phyloP scores from a whole-genome alignment of 2,888 invertebrate genomes.

The Phrixothrix hirtus region DNA sequence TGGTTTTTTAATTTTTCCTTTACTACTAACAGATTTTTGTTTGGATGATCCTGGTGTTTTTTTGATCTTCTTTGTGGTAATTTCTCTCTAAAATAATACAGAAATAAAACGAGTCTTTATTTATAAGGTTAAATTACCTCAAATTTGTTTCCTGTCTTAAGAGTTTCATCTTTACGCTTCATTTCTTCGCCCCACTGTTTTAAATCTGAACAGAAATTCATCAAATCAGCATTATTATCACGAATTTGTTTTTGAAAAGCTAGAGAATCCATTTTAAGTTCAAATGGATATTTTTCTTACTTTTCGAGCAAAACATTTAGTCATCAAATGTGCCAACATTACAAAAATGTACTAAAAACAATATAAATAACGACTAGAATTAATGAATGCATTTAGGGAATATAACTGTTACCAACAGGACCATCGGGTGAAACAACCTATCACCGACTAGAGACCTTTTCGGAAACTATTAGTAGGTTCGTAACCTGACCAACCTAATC shows the following conservation, averaged over 20 bases:
- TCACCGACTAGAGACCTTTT: too few species aligned
- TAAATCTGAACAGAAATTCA: conserved; percentile 71
- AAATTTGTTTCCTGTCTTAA: conserved; percentile 52
- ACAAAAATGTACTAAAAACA: not conserved
- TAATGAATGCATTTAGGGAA: too few species aligned
- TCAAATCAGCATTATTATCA: conserved; percentile 72
- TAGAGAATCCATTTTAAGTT: conserved; percentile 65
- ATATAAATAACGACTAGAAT: too few species aligned
- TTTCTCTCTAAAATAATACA: too few species aligned
- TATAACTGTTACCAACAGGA: not conserved
- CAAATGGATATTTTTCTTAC: too few species aligned
- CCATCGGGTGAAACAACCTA: too few species aligned
- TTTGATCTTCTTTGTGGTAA: too few species aligned
- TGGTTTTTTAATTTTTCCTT: conserved; percentile 44
- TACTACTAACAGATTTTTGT: conserved; percentile 41
- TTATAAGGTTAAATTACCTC: conserved; percentile 53
- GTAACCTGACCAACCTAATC: too few species aligned
- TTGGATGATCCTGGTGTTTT: conserved; percentile 45
- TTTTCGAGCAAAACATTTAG: too few species aligned
- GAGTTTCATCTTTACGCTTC: conserved; percentile 66
- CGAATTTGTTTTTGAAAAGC: conserved; percentile 71
- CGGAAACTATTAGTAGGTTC: too few species aligned
- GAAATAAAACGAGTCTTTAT: too few species aligned
- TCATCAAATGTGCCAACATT: too few species aligned
- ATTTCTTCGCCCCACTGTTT: conserved; percentile 73